Evolutionary conservation across 1,140 invertebrate species (phyloP), one percentile per base, ranked within the genome.

Genomic region (Drosophila ananassae): DNA sequence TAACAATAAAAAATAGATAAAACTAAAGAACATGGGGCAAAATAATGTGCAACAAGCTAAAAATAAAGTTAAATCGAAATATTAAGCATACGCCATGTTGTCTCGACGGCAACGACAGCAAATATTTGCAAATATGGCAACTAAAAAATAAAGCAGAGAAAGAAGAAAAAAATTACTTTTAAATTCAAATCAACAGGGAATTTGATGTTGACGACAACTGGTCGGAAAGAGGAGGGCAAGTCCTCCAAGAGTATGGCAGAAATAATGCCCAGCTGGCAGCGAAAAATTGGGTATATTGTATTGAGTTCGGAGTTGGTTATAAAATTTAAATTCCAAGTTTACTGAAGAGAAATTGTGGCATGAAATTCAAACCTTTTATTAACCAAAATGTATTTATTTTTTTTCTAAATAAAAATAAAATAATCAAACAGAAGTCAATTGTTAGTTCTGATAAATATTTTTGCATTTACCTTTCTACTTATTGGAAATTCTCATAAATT

Each of bases 161-260:
- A 21, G 30, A 54, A 61, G 22, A 25, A 54, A 73, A 63, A 73
- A 56, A 73, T 73, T 73, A 73, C 68, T 63, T 73, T 73, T 63
- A 73, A 73, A 73, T 73, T 73, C 71, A 73, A 73, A 73, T 73
- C 71, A 75, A 75, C 60, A 66, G 53, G 72, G 72, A 66, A 66
- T 74, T 74, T 64, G 60, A 55, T 52, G 71, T 54, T 58, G 68
- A 72, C 67, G 55, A 72, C 10, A n/a, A 30, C n/a, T 8, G 8
- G 52, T 13, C 13, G 30, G 17, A 21, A 0, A 12, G 3, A 24
- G 25, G 2, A 10, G 10, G 7, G 30, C 1, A 3, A 4, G 17
- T 21, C n/a, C 17, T 21, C 6, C 6, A 0, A 5, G 28, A 9
- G 7, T 10, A 9, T 2, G 41, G 13, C 9, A 28, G 21, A 44